Conservation (phyloP, 2,797 vertebrate species). For the Mionectes olivaceus region DNA sequence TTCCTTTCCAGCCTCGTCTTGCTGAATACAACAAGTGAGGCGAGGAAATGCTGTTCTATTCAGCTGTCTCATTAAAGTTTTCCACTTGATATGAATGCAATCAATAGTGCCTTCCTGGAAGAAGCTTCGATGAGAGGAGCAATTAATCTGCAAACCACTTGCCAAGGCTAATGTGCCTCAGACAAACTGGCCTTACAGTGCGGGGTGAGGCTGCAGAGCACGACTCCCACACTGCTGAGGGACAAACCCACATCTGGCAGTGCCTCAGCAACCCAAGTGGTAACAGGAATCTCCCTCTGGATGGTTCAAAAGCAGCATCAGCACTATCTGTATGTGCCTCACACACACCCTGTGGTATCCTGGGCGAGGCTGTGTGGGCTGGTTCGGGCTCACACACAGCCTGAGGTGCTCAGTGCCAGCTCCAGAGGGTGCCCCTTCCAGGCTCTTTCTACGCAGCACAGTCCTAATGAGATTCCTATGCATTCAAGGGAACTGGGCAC, state of each 20-base stretch:
- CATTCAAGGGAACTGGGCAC: neutral
- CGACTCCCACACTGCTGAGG: neutral
- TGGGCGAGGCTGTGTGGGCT: neutral
- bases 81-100: neutral
- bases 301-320: neutral
- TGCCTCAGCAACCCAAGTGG: neutral
- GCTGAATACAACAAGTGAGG: neutral
- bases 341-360: neutral
- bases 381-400: neutral
- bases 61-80: constrained; percentile 23
- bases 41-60: neutral
- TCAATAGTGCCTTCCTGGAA: constrained; percentile 39
- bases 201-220: neutral
- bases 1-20: neutral
- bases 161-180: neutral
- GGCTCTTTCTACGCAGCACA: neutral
- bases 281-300: neutral
- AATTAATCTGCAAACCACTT: neutral
- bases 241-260: neutral
- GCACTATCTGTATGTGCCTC: neutral
- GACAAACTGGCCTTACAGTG: neutral
- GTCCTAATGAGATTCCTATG: neutral
- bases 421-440: neutral
- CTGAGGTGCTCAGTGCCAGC: neutral
- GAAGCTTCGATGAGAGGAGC: neutral